A percentile compares a stretch with the other conserved stretches of the same genome.
These are phyloP conservation scores for Scaptomyza montana DNA, from an alignment of 1,140 invertebrate species.

Conservation along the genomic window DNA sequence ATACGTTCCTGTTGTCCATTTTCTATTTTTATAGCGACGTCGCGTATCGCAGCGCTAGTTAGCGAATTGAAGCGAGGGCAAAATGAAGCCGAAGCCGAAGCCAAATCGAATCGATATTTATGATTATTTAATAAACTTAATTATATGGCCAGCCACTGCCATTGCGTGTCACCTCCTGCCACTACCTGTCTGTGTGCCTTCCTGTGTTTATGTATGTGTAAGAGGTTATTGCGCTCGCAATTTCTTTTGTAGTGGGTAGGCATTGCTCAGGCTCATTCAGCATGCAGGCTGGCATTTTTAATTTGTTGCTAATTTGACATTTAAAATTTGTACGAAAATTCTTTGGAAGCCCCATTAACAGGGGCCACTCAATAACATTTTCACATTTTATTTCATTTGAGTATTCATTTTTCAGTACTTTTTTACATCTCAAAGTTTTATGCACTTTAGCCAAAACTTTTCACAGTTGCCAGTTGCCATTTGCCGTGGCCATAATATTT, in stretches of 20 bases:
- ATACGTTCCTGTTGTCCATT: constrained; percentile 61
- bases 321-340: constrained; percentile 50
- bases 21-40: constrained; percentile 40
- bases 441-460: constrained; percentile 43
- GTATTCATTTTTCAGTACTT: constrained; percentile 7
- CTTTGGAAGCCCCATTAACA: constrained; percentile 39
- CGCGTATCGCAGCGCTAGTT: constrained; percentile 1
- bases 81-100: constrained; percentile 3
- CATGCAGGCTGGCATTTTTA: constrained; percentile 69
- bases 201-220: neutral
- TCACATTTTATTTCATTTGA: neutral
- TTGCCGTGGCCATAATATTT: constrained; percentile 11
- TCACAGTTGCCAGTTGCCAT: constrained; percentile 23
- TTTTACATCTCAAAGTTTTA: constrained; percentile 41
- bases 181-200: neutral
- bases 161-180: constrained; percentile 23
- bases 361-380: constrained; percentile 26
- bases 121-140: constrained; percentile 82
- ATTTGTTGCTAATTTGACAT: constrained; percentile 75
- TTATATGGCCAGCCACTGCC: constrained; percentile 49
- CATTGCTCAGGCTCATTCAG: constrained; percentile 25
- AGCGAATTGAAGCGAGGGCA: constrained; percentile 13
- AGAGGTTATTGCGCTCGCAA: constrained; percentile 61
- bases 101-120: constrained; percentile 72
- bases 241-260: constrained; percentile 31